Evolutionary conservation across 2,113 vertebrate species (phyloP), one percentile per base, ranked within the genome.

Genomic region (Ctenodactylus gundi): DNA sequence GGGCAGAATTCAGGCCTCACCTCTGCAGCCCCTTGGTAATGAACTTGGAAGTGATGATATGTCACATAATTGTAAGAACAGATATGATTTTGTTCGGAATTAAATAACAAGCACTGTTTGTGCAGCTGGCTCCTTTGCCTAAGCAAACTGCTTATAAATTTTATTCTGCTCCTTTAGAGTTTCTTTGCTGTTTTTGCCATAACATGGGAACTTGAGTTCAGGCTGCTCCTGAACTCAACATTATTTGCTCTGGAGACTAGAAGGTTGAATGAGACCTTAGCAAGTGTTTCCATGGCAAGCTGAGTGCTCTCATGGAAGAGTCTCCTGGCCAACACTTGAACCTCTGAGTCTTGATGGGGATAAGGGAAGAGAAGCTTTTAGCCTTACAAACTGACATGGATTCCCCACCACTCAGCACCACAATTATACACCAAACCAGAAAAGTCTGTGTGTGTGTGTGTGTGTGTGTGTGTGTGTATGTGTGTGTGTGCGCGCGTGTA

Each of bases 71-170:
- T 72, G 72, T 83, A 94, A 97, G 95, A 90, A 27, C 68, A 96
- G 93, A 96, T 93, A 85, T 34, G 83, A 75, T 83, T 97, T 96
- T 96, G 93, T 96, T 96, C 93, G 65, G 86, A 94, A 94, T 95
- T 92, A 88, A 94, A 91, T 7, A 96, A 88, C 64, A 96, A 96
- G 75, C 62, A 78, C 62, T 73, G 4, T 68, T 73, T 90, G 65
- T 93, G 51, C 90, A 96, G 94, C 92, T 93, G 95, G 84, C 51
- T 94, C 90, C 80, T 97, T 94, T 84, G 86, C 96, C 60, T 70
- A 94, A 92, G 91, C 57, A 96, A 97, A 84, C 25, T 82, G 84
- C 90, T 95, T 96, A 27, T 85, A 97, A 95, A 97, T 72, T 91
- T 80, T 89, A 65, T 80, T 55, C 39, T 67, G 90, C 55, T 97